phyloP scores from a whole-genome alignment of 2,113 vertebrate genomes.

The Stegostoma tigrinum region DNA sequence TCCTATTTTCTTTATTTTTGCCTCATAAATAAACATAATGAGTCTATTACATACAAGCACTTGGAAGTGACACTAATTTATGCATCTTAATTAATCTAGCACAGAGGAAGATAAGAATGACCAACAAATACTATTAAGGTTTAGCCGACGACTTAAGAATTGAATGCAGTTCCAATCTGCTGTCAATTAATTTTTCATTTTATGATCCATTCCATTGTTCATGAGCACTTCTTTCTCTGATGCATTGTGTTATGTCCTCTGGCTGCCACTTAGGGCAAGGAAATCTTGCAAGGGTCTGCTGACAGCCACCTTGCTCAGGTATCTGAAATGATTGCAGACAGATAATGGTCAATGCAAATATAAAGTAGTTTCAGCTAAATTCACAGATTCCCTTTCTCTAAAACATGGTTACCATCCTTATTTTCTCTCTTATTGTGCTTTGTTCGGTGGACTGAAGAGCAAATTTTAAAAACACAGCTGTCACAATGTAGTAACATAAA shows the following conservation, averaged over 20 bases:
- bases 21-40: constrained; percentile 28
- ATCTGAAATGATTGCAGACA: not conserved
- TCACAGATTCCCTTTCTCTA: not conserved
- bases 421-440: not conserved
- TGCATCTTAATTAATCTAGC: constrained; percentile 27
- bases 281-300: not conserved
- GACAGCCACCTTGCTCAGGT: not conserved
- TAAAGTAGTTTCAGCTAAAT: not conserved
- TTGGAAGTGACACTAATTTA: constrained; percentile 2
- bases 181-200: constrained; percentile 2
- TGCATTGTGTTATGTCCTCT: not conserved
- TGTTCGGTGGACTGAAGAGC: not conserved
- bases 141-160: constrained; percentile 20
- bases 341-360: not conserved
- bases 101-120: not conserved
- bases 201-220: constrained; percentile 15
- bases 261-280: not conserved
- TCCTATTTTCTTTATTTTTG: not conserved
- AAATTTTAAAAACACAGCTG: not conserved
- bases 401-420: not conserved
- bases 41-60: not conserved
- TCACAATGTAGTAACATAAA: not conserved
- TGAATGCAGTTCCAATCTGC: constrained; percentile 22
- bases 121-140: not conserved
- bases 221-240: not conserved